Conservation (phyloP, 2,113 vertebrate genomes). For the Oncorhynchus masou region DNA sequence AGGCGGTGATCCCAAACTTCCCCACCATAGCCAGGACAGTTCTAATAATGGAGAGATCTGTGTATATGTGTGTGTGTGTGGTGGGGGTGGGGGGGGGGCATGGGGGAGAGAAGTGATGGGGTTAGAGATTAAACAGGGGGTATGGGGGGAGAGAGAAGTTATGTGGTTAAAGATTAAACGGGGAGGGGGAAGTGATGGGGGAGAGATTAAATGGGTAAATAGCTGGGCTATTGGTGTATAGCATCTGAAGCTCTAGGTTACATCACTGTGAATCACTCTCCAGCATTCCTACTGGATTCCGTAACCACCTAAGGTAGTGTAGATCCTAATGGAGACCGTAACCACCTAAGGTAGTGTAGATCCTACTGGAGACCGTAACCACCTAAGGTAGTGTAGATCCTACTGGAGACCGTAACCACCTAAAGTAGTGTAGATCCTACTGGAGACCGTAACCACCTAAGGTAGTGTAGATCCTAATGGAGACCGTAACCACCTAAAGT, state of each 20-base stretch:
- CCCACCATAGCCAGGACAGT: slow-evolving; percentile 67
- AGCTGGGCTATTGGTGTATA: background rate
- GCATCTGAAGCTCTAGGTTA: background rate
- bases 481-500: no score
- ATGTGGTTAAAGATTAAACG: background rate
- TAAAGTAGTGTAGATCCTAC: no score
- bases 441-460: no score
- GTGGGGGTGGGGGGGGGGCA: no score
- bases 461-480: no score
- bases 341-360: background rate
- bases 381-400: no score
- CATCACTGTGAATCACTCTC: background rate
- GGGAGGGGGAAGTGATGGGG: no score
- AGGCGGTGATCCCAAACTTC: slow-evolving; percentile 71
- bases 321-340: no score
- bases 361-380: background rate
- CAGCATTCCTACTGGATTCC: background rate
- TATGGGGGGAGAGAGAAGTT: background rate
- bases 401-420: no score
- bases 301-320: no score
- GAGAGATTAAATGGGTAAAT: background rate
- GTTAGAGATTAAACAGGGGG: background rate
- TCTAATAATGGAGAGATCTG: slow-evolving; percentile 53
- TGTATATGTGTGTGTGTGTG: background rate
- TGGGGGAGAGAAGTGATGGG: background rate